Conservation (phyloP, 2,113 vertebrate genomes). For the Acinonyx jubatus region DNA sequence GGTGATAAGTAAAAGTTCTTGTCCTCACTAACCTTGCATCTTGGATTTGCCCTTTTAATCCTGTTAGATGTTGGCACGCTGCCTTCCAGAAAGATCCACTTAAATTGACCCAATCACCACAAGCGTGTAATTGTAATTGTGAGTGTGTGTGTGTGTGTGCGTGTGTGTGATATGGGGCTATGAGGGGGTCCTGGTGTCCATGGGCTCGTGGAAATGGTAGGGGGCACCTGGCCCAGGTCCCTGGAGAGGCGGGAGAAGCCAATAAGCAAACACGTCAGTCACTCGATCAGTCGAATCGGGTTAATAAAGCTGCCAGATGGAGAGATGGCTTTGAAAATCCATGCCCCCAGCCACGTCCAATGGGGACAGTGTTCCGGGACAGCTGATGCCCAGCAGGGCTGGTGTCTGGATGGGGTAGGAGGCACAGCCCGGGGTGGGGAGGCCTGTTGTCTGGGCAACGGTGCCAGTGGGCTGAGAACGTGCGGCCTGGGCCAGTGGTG, state of each 20-base stretch:
- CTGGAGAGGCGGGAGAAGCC: neutral
- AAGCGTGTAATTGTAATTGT: neutral
- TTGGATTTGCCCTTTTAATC: neutral
- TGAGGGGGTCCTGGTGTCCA: neutral
- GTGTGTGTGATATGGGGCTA: neutral
- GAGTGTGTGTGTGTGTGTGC: neutral
- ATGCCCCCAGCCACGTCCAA: accelerated
- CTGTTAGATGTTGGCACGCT: neutral
- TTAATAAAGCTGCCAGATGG: constrained; percentile 39
- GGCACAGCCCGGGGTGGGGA: accelerated
- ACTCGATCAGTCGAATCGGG: neutral
- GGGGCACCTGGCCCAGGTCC: neutral
- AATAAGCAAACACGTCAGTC: constrained; percentile 21
- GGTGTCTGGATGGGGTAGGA: accelerated
- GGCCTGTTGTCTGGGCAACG: neutral
- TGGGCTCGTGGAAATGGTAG: neutral
- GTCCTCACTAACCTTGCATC: neutral
- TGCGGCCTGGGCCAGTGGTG: accelerated
- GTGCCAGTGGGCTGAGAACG: accelerated
- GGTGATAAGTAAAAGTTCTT: neutral
- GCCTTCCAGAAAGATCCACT: neutral
- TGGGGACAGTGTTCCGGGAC: neutral
- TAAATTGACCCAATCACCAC: neutral
- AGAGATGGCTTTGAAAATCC: constrained; percentile 34
- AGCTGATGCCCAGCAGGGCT: neutral